A percentile compares a stretch with the other conserved stretches of the same genome.
Conservation (phyloP, 2,888 invertebrate genomes). For the Teleiodes luculella region DNA sequence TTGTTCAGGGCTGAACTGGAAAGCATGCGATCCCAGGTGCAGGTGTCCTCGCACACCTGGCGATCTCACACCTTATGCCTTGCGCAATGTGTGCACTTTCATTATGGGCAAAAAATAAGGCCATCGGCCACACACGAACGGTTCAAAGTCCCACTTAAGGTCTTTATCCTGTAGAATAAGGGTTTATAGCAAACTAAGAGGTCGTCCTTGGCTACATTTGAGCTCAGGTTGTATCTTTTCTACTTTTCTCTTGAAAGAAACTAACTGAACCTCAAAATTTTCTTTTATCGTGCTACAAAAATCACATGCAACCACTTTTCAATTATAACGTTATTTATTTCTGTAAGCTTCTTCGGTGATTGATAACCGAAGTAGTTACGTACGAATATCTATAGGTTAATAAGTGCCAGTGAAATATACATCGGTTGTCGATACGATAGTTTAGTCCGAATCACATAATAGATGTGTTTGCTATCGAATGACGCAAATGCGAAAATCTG, state of each 20-base stretch:
- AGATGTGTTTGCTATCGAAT: constrained; percentile 4
- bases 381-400: background rate
- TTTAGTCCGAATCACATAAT: too few relatives aligned
- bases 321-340: too few relatives aligned
- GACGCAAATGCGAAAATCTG: background rate
- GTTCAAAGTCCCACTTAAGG: constrained; percentile 5
- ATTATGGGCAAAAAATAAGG: constrained; percentile 9
- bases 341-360: too few relatives aligned
- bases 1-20: constrained; percentile 19
- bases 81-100: constrained; percentile 22
- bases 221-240: too few relatives aligned
- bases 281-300: too few relatives aligned
- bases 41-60: constrained; percentile 28
- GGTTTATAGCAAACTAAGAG: too few relatives aligned
- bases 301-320: too few relatives aligned
- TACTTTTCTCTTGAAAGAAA: too few relatives aligned
- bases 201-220: too few relatives aligned
- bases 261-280: too few relatives aligned
- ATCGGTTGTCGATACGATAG: too few relatives aligned
- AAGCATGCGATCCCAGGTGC: constrained; percentile 21
- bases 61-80: constrained; percentile 23
- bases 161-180: background rate
- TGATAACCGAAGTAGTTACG: too few relatives aligned
- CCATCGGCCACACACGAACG: constrained; percentile 4
- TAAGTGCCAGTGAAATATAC: background rate